These are phyloP conservation scores for Rhimphoctona megacephalus DNA, from an alignment of 2,888 invertebrate genomes.

Conservation along the genomic window DNA sequence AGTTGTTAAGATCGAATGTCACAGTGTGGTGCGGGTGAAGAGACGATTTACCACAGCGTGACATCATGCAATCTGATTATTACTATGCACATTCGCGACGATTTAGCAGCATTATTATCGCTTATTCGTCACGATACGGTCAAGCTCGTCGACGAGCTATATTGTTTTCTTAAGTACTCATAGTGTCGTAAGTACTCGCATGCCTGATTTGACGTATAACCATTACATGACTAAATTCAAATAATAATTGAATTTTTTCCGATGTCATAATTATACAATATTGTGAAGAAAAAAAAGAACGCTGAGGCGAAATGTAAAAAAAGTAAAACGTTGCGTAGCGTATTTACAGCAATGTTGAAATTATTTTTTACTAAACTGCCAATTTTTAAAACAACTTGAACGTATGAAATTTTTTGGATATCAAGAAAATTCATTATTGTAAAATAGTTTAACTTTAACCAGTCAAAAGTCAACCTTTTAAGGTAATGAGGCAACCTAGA, in stretches of 20 bases:
- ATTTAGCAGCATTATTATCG: conserved; percentile 61
- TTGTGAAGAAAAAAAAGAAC: neutral
- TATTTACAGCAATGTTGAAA: too few relatives aligned
- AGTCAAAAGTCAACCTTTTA: too few relatives aligned
- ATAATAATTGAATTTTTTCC: neutral
- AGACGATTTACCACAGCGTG: conserved; percentile 55
- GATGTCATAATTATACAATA: neutral
- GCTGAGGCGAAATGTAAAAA: neutral
- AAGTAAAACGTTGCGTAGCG: neutral
- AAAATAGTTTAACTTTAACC: too few relatives aligned
- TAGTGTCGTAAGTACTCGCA: neutral
- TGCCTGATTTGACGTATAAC: neutral
- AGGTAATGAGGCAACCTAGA: too few relatives aligned
- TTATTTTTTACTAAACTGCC: neutral
- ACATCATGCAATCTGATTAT: conserved; percentile 65
- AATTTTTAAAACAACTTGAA: neutral
- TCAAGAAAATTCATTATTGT: neutral
- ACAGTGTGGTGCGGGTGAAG: conserved; percentile 34
- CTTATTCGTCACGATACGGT: conserved; percentile 60
- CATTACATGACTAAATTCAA: conserved; percentile 7
- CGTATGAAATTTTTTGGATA: neutral
- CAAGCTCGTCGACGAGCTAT: conserved; percentile 46
- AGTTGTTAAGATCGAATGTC: conserved; percentile 58
- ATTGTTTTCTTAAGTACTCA: conserved; percentile 24
- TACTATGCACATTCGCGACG: conserved; percentile 64